phyloP scores from a whole-genome alignment of 1,140 invertebrate genomes.

The Archegozetes longisetosus region DNA sequence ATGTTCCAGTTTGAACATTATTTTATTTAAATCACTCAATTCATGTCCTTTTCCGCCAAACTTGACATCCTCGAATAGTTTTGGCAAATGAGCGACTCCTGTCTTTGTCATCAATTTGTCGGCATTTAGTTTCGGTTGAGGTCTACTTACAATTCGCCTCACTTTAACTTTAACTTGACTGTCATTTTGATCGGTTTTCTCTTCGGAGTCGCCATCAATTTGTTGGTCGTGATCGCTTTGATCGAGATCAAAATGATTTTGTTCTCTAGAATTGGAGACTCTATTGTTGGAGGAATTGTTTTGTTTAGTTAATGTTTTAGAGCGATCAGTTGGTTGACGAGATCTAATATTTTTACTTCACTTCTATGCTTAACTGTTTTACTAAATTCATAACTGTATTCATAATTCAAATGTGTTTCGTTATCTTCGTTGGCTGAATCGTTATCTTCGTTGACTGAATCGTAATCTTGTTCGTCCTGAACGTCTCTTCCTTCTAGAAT shows the following conservation, averaged over 20 bases:
- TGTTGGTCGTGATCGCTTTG: background rate
- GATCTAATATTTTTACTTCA: too few relatives aligned
- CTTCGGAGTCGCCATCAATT: background rate
- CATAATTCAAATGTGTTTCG: too few relatives aligned
- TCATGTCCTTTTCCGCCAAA: constrained; percentile 70
- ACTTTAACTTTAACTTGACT: background rate
- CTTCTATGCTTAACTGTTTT: too few relatives aligned
- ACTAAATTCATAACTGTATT: too few relatives aligned
- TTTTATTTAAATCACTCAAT: constrained; percentile 53
- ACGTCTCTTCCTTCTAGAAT: background rate
- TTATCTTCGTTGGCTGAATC: background rate
- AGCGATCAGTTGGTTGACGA: too few relatives aligned
- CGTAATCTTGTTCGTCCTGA: background rate
- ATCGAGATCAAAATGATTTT: too few relatives aligned
- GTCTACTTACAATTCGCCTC: background rate
- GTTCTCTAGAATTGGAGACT: too few relatives aligned
- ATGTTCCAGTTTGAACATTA: constrained; percentile 69
- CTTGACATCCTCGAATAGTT: constrained; percentile 62
- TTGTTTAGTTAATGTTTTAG: too few relatives aligned
- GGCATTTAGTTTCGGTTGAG: background rate
- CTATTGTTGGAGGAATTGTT: too few relatives aligned
- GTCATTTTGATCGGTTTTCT: background rate
- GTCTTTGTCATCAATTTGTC: constrained; percentile 44
- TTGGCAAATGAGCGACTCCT: constrained; percentile 56
- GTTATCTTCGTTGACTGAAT: background rate